These are phyloP conservation scores for Zosterops japonicus DNA, from an alignment of 2,113 vertebrate genomes.

Conservation along the genomic window DNA sequence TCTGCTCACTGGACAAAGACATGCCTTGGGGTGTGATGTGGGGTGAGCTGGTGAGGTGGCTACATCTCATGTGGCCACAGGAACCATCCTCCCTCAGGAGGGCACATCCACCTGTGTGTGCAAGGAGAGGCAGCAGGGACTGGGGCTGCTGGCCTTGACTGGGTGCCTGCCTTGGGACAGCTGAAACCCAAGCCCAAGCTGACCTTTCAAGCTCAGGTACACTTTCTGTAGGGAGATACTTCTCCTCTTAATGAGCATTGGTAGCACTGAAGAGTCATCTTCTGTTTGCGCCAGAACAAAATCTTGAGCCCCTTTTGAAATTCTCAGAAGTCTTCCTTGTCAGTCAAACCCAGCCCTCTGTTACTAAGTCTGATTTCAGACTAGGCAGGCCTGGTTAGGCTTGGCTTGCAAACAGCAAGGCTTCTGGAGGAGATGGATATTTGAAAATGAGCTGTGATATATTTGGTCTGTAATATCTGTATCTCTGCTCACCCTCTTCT, in stretches of 20 bases:
- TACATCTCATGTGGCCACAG: too few species aligned
- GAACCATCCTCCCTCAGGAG: not conserved
- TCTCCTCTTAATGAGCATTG: not conserved
- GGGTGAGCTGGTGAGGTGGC: not conserved
- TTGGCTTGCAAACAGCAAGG: not conserved
- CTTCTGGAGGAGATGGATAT: not conserved
- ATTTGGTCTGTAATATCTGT: not conserved
- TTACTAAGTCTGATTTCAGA: not conserved
- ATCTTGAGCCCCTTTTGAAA: not conserved
- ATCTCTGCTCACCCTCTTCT: not conserved
- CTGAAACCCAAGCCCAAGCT: not conserved
- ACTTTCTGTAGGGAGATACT: not conserved
- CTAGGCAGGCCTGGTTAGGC: not conserved
- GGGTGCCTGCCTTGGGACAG: not conserved
- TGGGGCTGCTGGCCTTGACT: not conserved
- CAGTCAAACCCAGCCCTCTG: not conserved
- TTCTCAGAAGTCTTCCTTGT: not conserved
- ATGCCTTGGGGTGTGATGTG: rapidly evolving
- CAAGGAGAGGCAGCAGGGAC: not conserved
- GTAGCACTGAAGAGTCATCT: not conserved
- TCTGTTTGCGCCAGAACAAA: not conserved
- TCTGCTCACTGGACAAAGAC: rapidly evolving
- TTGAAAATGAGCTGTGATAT: not conserved
- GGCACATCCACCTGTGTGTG: not conserved
- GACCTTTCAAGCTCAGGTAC: not conserved